These are phyloP conservation scores for Euzophera pinguis DNA, from an alignment of 2,888 invertebrate genomes.

Conservation along the genomic window DNA sequence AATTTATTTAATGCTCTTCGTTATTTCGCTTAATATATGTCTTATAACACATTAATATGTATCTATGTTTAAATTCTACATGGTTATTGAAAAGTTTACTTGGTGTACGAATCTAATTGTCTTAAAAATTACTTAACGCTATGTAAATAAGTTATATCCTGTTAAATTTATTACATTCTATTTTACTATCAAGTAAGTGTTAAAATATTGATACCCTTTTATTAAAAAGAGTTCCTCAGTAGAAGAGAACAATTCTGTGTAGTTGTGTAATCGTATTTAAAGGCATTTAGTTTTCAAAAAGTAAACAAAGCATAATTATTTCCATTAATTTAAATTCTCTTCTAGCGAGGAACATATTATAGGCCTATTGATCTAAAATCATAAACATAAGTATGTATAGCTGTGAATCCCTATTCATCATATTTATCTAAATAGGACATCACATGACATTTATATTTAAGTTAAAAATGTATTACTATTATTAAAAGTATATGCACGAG, in stretches of 20 bases:
- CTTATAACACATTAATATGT: background rate
- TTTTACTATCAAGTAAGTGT: slow-evolving; percentile 76
- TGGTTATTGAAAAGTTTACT: slow-evolving; percentile 1
- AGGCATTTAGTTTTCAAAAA: slow-evolving; percentile 17
- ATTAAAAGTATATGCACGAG: too few species aligned
- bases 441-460: background rate
- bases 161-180: slow-evolving; percentile 79
- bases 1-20: too few species aligned
- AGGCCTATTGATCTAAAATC: slow-evolving; percentile 45
- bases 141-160: slow-evolving; percentile 77
- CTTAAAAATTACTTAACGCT: slow-evolving; percentile 32
- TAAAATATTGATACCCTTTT: slow-evolving; percentile 72
- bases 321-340: slow-evolving; percentile 34
- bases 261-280: slow-evolving; percentile 17
- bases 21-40: background rate
- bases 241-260: slow-evolving; percentile 36
- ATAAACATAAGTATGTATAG: slow-evolving; percentile 28
- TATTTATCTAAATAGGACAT: slow-evolving; percentile 40
- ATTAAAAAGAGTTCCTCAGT: slow-evolving; percentile 56
- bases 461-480: too few species aligned
- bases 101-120: slow-evolving; percentile 22
- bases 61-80: background rate
- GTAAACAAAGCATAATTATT: slow-evolving; percentile 10
- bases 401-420: slow-evolving; percentile 41
- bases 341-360: slow-evolving; percentile 47